Evolutionary conservation across 2,888 invertebrate species (phyloP), one percentile per base, ranked within the genome.

Genomic region (Philonicus albiceps): DNA sequence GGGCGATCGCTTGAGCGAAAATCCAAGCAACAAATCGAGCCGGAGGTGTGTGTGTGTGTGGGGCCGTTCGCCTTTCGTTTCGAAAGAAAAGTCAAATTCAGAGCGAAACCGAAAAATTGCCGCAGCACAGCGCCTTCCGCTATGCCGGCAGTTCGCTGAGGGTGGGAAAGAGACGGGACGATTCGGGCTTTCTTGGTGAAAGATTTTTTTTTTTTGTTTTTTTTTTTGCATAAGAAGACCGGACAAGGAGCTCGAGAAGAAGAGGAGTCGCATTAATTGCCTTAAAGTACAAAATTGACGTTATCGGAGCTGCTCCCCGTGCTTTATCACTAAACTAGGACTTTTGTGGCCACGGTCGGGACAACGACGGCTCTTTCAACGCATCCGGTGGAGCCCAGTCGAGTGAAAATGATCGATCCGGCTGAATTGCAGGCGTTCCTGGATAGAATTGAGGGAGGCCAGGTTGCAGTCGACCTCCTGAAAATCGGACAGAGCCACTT

Each of bases 351-450:
- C 11, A 19, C 64, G 19, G 22, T 55, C 49, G 16, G 31, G 64
- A 19, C 16, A 43, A 19, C 53, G 30, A 19, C 6, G 53, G 22
- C 30, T n/a, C 2, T 27, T 80, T 49, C 55, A 30, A 64, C 81
- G 64, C 64, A 64, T 22, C 55, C 34, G 22, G 81, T n/a, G 27
- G 22, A 34, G 30, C 27, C 31, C 31, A 84, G 30, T 81, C 73
- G 27, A 27, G 72, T 84, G 73, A 80, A 87, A 80, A 90, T 90
- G 90, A 89, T 89, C 86, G 89, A 89, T 88, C 88, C 89, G 64
- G 89, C 88, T 76, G 90, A 90, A 87, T 89, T 90, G 83, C 89
- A 89, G 83, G 88, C 89, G 37, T 89, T 89, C 86, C 87, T 90
- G 30, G 87, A 88, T 73, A 90, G 90, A 89, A 88, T 90, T 80